Evolutionary conservation across 2,888 invertebrate species (phyloP).

Genomic region (Deilephila elpenor): DNA sequence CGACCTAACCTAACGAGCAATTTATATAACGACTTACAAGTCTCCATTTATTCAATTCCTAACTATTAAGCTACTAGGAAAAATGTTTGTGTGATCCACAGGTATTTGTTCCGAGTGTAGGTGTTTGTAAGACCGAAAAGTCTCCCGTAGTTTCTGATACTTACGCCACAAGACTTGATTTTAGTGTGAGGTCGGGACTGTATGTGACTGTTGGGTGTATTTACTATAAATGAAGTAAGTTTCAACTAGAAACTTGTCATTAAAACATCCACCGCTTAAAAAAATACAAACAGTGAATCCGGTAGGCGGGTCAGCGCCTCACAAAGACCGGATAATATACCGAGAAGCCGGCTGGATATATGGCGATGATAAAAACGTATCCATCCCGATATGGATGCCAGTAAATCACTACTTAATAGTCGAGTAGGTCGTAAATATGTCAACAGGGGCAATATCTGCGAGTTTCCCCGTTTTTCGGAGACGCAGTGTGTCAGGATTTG

Average conservation of each 20-base stretch:
- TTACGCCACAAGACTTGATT: too few relatives aligned
- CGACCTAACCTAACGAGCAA: too few relatives aligned
- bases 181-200: too few relatives aligned
- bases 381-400: constrained; percentile 81
- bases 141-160: too few relatives aligned
- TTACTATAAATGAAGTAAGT: not conserved
- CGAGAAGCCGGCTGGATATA: constrained; percentile 75
- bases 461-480: constrained; percentile 42
- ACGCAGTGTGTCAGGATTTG: constrained; percentile 55
- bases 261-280: not conserved
- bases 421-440: constrained; percentile 82
- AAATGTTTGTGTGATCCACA: too few relatives aligned
- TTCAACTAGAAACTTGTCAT: not conserved
- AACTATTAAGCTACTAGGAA: too few relatives aligned
- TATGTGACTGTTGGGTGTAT: too few relatives aligned
- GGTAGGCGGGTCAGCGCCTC: constrained; percentile 51
- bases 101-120: too few relatives aligned
- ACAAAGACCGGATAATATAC: constrained; percentile 75
- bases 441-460: constrained; percentile 81
- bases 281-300: constrained; percentile 10
- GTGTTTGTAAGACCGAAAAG: too few relatives aligned
- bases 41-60: too few relatives aligned
- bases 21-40: too few relatives aligned
- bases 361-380: constrained; percentile 82
- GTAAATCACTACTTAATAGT: constrained; percentile 84